Evolutionary conservation across 2,113 vertebrate genomes (phyloP), one percentile per base, ranked within the genome.

Genomic region (Fulica atra): DNA sequence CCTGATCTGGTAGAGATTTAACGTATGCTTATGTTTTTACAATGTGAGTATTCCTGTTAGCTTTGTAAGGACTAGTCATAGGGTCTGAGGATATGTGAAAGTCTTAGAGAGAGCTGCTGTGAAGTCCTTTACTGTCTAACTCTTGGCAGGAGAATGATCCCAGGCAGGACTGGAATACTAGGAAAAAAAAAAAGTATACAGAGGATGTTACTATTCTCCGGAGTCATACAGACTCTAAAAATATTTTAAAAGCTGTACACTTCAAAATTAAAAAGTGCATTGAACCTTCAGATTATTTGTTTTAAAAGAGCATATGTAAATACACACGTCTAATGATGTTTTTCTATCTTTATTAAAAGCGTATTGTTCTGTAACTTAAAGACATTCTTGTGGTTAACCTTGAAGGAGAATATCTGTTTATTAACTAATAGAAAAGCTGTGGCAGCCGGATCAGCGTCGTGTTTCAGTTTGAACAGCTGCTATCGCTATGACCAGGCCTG

Each of bases 401-500:
- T 60, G 66, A 79, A 89, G 64, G 64, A 89, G 70, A 81, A 31
- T 73, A 81, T 76, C 50, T 85, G 13, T 63, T 89, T 87, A 93
- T 95, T 86, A 92, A 80, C 68, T 80, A 79, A 66, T 4, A 91
- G 66, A 64, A 92, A 70, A 87, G n/a, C n/a, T 18, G 16, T 6
- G 84, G 65, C 85, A 95, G 81, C 46, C 57, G 82, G 48, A 86
- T 33, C 29, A 87, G 79, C 53, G 11, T 73, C 46, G 1, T 33
- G 35, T 81, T 90, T 91, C 73, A 71, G 63, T 69, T 86, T 60
- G 86, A 82, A 80, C 89, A 83, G 84, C 92, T 94, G 88, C 86
- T 85, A 16, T 88, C 16, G 0, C 48, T 57, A 14, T 2, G 7
- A 46, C 54, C 51, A 91, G 68, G 60, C 69, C 73, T 89, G 82